Evolutionary conservation across 2,113 vertebrate genomes (phyloP), one percentile per base, ranked within the genome.

Genomic region (Trogon surrucura): DNA sequence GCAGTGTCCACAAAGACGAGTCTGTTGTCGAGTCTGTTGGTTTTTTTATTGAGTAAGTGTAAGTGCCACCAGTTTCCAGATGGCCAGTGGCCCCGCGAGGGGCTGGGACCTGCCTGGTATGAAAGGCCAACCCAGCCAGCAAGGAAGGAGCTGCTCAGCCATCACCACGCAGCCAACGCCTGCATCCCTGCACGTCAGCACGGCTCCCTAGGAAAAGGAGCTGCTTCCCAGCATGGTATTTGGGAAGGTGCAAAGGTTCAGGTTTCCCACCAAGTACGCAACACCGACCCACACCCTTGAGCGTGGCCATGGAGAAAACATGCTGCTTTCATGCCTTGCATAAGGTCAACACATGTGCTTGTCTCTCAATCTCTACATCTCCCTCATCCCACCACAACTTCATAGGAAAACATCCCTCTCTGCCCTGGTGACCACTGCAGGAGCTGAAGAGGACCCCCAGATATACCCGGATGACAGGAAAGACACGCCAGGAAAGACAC

Each of bases 301-400:
- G 66, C 0, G 0, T 0, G 0, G n/a, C 44, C 66, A 20, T 7
- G 25, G 30, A 73, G 75, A 83, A 66, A 17, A 66, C 27, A 7
- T 1, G 4, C 54, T 62, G n/a, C 60, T 69, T 11, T 60, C 45
- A 19, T 3, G 10, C 22, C 15, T 57, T 38, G 66, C 51, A 9
- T 11, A 13, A 16, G 20, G 34, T 21, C 58, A 65, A 13, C 27
- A 2, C 8, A 11, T 2, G 0, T 0, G 0, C 29, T 47, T 48
- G 3, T 19, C 50, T 44, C 17, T 57, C 48, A 64, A 56, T 36
- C 23, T 20, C 75, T 74, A 17, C 21, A 11, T 11, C 27, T 12
- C 53, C 20, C 9, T 47, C 48, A 51, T 65, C 54, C 16, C 61
- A 74, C 30, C 47, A 12, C 53, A 67, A 4, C 23, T 32, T 34